These are phyloP conservation scores for Colinus virginianus DNA, from an alignment of 2,113 vertebrate genomes.

Conservation along the genomic window DNA sequence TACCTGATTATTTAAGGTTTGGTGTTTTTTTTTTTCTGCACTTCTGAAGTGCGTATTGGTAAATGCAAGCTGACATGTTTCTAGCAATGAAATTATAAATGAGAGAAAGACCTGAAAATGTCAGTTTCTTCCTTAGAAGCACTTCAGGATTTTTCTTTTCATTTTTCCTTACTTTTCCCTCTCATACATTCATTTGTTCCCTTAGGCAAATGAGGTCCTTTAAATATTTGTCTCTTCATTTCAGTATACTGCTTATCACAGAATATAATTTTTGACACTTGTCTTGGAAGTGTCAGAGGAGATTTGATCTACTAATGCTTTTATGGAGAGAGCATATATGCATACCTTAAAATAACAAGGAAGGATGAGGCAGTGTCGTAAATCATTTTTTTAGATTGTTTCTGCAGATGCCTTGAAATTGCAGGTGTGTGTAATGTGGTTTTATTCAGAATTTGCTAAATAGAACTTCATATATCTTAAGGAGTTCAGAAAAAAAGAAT, in stretches of 20 bases:
- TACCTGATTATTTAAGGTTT: slow-evolving; percentile 11
- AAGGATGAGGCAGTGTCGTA: neutral
- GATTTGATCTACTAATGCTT: slow-evolving; percentile 4
- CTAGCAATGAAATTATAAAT: slow-evolving; percentile 64
- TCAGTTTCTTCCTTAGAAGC: slow-evolving; percentile 49
- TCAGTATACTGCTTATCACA: neutral
- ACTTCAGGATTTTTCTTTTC: neutral
- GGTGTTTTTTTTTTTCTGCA: neutral
- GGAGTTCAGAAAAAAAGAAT: neutral
- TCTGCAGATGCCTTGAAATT: neutral
- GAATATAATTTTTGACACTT: neutral
- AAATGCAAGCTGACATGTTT: slow-evolving; percentile 42
- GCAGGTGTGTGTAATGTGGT: neutral
- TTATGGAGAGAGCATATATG: neutral
- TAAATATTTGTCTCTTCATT: slow-evolving; percentile 32
- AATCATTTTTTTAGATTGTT: neutral
- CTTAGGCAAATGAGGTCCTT: slow-evolving; percentile 1
- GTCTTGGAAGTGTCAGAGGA: slow-evolving; percentile 7
- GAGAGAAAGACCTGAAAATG: slow-evolving; percentile 65
- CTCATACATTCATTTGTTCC: neutral
- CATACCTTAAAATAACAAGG: neutral
- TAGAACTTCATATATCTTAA: neutral
- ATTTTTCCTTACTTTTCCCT: neutral
- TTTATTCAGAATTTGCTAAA: neutral
- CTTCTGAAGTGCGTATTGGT: slow-evolving; percentile 13